phyloP scores from a whole-genome alignment of 2,888 invertebrate species.

The Protophormia terraenovae region DNA sequence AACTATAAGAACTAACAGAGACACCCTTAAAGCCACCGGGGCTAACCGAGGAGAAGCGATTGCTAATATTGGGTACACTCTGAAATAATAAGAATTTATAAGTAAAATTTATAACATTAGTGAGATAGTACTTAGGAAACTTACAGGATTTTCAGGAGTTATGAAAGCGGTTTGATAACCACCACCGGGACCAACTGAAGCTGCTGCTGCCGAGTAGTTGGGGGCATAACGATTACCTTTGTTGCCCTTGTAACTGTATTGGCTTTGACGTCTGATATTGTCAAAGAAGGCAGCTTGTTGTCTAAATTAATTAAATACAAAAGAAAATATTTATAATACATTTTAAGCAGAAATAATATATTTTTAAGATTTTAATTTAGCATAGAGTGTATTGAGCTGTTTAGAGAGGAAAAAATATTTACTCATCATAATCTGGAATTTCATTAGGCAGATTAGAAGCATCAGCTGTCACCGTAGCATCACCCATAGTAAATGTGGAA shows the following conservation, averaged over 20 bases:
- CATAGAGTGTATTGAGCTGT: neutral
- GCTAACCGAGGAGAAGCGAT: slow-evolving; percentile 74
- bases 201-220: slow-evolving; percentile 83
- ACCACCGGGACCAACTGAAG: slow-evolving; percentile 83
- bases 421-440: slow-evolving; percentile 71
- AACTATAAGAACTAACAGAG: slow-evolving; percentile 85
- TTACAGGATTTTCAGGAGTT: slow-evolving; percentile 85
- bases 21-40: slow-evolving; percentile 82
- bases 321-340: neutral
- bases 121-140: slow-evolving; percentile 62
- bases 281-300: slow-evolving; percentile 76
- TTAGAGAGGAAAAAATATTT: slow-evolving; percentile 72
- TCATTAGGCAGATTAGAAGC: slow-evolving; percentile 74
- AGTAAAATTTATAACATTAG: neutral
- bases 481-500: slow-evolving; percentile 73
- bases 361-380: neutral
- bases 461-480: slow-evolving; percentile 77
- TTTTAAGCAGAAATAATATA: neutral
- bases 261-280: slow-evolving; percentile 71
- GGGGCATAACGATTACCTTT: slow-evolving; percentile 76
- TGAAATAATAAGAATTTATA: slow-evolving; percentile 49
- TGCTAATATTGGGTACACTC: slow-evolving; percentile 77
- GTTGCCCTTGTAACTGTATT: slow-evolving; percentile 61
- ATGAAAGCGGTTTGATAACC: slow-evolving; percentile 84
- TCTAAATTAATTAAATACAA: slow-evolving; percentile 61